Evolutionary conservation across 2,888 invertebrate genomes (phyloP), one percentile per base, ranked within the genome.

Genomic region (Spicauda simplicius): DNA sequence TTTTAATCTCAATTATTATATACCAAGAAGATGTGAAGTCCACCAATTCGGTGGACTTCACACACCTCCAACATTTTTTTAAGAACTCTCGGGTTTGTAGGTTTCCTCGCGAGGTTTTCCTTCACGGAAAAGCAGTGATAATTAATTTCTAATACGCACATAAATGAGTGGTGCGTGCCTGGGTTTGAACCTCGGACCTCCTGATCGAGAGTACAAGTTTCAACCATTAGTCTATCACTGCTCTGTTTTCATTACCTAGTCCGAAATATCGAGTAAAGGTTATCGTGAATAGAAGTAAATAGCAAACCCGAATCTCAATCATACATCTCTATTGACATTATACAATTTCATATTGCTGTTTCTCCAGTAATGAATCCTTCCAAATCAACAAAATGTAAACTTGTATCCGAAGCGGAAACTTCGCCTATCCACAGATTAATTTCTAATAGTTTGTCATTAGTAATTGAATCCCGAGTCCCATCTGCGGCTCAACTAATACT

Each of bases 371-470:
- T 37, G 55, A 61, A 61, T 61, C 55, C 60, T n/a, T 30, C 37
- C 55, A 56, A 60, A 67, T 67, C 55, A 60, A 67, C 61, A 61
- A 67, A 67, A 67, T 16, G 60, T 37, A 61, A 67, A 67, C 66
- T 67, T 61, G 60, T 66, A 66, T 66, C 60, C 20, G 50, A 54
- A 56, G 56, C 55, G 56, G 66, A 37, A 66, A 66, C 66, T 66
- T 66, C 37, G 45, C 56, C 60, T 50, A 56, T 50, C 60, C 66
- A 19, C 55, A 50, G 66, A 66, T 66, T 66, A 66, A 66, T 66
- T 66, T 66, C 66, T 66, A 66, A 66, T 66, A 66, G 66, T 66
- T 66, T 66, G 60, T 66, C 66, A 66, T 66, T 61, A 66, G 66
- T 66, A 66, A 66, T 66, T 66, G 66, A 66, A 67, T 61, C 61